Base-by-base conservation (phyloP, 2,888 invertebrate species). In the Caenorhabditis imperialis region DNA sequence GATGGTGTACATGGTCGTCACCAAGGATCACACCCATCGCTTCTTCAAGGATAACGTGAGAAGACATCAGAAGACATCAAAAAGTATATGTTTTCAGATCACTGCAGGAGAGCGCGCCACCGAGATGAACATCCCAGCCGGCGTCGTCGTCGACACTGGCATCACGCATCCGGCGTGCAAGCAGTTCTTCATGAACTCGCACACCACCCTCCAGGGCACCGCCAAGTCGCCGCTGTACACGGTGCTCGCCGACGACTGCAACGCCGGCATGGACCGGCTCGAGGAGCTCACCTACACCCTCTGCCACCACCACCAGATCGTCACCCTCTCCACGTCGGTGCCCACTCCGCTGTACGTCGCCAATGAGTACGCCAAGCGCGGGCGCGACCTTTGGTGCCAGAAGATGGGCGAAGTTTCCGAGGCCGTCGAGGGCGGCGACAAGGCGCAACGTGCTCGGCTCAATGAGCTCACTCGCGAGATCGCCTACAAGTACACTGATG, bases 291-390 rank as follows among this genome's bases (percentile, higher is more conserved):
- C 85, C 5, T 79, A 78, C 53, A 63, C 75, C 1, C 76, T 86
- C 16, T 76, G 80, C 38, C 81, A 80, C 70, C 76, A 78, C 3
- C 83, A 85, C 38, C 85, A 86, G 58, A 86, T 86, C 45, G 82
- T 85, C 45, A 53, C 63, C 27, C 53, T 74, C 22, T 60, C 84
- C 1, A 83, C 82, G 4, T 81, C 81, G 0, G 50, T 85, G 0
- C 86, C 86, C 8, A 70, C 85, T 8, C 85, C 85, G n/a, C 65
- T 85, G 27, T 85, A 84, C 67, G 75, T 83, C 40, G 85, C 85
- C 12, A 76, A 81, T 37, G 76, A 78, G 30, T 84, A 84, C 33
- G 84, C 85, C 1, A 81, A 85, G 55, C 72, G 85, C 8, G 85
- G 85, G 25, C 61, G 77, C 1, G 27, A 20, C 10, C 42, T 77